Conservation (phyloP, 2,888 invertebrate species). For the Cyclophora albipunctata region DNA sequence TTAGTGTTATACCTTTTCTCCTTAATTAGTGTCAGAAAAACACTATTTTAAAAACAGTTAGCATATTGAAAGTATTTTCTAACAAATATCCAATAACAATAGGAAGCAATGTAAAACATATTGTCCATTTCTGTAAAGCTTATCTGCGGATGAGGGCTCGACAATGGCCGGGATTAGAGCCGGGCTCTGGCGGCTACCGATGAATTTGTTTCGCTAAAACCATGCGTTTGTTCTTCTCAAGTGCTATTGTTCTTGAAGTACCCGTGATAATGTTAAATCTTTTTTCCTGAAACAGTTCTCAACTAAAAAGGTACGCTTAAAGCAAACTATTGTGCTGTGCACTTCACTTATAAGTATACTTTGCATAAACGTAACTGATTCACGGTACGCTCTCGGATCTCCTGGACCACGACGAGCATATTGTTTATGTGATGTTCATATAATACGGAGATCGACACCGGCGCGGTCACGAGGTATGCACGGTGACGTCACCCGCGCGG, state of each 20-base stretch:
- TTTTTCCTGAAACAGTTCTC: not conserved
- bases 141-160: too few relatives aligned
- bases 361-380: not conserved
- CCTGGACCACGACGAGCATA: not conserved
- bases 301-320: not conserved
- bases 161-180: conserved; percentile 39
- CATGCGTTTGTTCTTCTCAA: conserved; percentile 11
- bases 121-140: too few relatives aligned
- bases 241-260: conserved; percentile 11
- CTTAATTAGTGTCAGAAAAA: too few relatives aligned
- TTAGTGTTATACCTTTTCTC: too few relatives aligned
- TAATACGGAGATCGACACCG: conserved; percentile 26
- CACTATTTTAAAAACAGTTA: too few relatives aligned
- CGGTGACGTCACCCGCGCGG: conserved; percentile 38
- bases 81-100: too few relatives aligned
- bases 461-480: conserved; percentile 27
- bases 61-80: too few relatives aligned
- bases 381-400: too few relatives aligned
- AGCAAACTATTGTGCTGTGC: not conserved
- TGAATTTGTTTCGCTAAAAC: conserved; percentile 21
- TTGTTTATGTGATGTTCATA: conserved; percentile 1
- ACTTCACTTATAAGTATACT: conserved; percentile 1
- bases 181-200: conserved; percentile 28
- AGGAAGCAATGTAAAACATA: too few relatives aligned
- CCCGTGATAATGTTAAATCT: not conserved